Evolutionary conservation across 2,797 vertebrate species (phyloP).

Genomic region (Chelonia mydas): DNA sequence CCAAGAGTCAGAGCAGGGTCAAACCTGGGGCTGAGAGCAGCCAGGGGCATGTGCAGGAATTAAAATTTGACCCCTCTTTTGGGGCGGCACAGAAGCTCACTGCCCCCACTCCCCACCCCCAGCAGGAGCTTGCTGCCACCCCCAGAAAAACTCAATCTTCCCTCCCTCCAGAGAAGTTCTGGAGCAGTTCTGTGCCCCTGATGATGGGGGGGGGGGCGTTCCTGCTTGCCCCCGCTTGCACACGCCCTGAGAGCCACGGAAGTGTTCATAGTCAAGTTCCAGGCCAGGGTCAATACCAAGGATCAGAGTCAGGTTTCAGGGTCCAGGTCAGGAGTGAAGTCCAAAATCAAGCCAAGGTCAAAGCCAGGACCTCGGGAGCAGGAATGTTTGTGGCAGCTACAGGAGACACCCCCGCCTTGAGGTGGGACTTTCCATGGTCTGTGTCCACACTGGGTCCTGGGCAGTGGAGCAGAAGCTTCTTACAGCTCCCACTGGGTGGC

Average conservation of each 20-base stretch:
- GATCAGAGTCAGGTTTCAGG: neutral
- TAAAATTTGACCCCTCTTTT: no score
- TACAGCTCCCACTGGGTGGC: neutral
- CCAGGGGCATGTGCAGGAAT: no score
- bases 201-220: no score
- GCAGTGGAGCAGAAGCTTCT: neutral
- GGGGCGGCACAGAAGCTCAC: no score
- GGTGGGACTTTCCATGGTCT: neutral
- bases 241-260: no score
- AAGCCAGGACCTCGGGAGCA: neutral
- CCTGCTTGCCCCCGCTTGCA: no score
- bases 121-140: no score
- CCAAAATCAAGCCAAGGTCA: neutral
- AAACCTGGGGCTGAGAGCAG: neutral
- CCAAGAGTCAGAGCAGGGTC: neutral
- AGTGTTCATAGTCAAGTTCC: neutral
- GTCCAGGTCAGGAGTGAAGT: neutral
- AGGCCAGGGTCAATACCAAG: neutral
- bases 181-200: no score
- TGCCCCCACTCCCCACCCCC: no score
- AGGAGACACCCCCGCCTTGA: neutral
- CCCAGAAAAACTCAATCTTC: no score
- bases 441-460: neutral
- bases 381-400: neutral
- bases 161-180: no score